A percentile compares a stretch with the other conserved stretches of the same genome.
These are phyloP conservation scores for Morinoia aosen DNA, from an alignment of 2,888 invertebrate genomes.

Conservation along the genomic window DNA sequence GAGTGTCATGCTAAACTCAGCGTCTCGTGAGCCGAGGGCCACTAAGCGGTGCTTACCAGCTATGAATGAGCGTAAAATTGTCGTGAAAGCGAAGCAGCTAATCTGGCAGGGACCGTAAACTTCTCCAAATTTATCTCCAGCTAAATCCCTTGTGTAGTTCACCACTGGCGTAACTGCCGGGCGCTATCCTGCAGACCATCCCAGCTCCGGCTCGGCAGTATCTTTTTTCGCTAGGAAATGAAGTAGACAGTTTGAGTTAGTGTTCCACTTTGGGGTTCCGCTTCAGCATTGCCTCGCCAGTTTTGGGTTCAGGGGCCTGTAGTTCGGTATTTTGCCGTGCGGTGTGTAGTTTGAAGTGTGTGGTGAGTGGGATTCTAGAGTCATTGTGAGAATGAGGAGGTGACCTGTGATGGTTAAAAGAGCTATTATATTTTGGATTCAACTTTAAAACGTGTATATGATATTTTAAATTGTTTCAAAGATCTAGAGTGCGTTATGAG, in stretches of 20 bases:
- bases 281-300: not conserved
- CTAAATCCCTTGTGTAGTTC: not conserved
- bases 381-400: too few species aligned
- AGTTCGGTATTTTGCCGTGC: not conserved
- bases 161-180: not conserved
- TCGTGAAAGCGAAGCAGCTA: conserved; percentile 3
- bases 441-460: too few species aligned
- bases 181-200: not conserved
- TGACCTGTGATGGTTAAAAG: too few species aligned
- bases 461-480: not conserved
- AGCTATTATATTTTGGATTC: too few species aligned
- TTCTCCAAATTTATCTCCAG: not conserved
- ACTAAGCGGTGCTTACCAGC: not conserved
- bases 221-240: not conserved
- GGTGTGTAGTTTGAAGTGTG: too few species aligned
- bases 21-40: not conserved
- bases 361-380: too few species aligned
- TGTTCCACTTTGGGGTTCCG: not conserved
- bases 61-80: conserved; percentile 12
- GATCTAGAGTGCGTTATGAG: not conserved
- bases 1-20: not conserved
- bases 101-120: not conserved
- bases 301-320: not conserved
- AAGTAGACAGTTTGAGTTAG: not conserved
- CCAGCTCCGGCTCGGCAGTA: not conserved